These are phyloP conservation scores for Muschampia plurimacula DNA, from an alignment of 2,888 invertebrate genomes.

Conservation along the genomic window DNA sequence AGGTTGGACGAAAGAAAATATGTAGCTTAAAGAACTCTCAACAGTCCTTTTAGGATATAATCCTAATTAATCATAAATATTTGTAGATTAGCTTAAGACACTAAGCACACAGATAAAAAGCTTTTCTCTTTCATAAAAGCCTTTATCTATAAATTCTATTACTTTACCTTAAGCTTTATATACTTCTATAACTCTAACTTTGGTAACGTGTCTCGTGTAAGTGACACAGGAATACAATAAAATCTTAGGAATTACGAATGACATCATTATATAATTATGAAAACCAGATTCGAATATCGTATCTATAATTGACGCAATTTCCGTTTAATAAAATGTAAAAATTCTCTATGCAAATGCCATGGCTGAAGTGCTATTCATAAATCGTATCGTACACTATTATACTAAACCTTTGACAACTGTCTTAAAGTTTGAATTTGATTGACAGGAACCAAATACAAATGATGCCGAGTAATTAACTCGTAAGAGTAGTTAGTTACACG, in stretches of 20 bases:
- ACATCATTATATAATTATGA: not conserved
- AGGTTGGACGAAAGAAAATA: too few species aligned
- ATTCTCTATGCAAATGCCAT: slow-evolving; percentile 4
- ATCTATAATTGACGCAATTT: slow-evolving; percentile 4
- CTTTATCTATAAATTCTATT: too few species aligned
- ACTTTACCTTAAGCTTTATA: too few species aligned
- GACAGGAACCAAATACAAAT: not conserved
- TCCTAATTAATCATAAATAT: too few species aligned
- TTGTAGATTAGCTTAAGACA: too few species aligned
- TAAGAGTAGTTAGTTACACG: not conserved
- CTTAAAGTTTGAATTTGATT: not conserved
- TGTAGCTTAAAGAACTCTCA: too few species aligned
- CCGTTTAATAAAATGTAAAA: not conserved
- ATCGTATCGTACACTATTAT: not conserved
- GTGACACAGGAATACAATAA: not conserved
- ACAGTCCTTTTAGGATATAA: too few species aligned
- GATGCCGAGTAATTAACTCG: not conserved
- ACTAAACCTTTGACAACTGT: not conserved
- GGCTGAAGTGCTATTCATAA: slow-evolving; percentile 6
- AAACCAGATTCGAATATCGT: not conserved
- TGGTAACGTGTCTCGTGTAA: not conserved
- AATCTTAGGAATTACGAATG: not conserved
- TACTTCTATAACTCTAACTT: too few species aligned
- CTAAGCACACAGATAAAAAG: too few species aligned
- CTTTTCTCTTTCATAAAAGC: too few species aligned